These are phyloP conservation scores for Macrobrachium rosenbergii DNA, from an alignment of 1,140 invertebrate genomes.

Conservation along the genomic window DNA sequence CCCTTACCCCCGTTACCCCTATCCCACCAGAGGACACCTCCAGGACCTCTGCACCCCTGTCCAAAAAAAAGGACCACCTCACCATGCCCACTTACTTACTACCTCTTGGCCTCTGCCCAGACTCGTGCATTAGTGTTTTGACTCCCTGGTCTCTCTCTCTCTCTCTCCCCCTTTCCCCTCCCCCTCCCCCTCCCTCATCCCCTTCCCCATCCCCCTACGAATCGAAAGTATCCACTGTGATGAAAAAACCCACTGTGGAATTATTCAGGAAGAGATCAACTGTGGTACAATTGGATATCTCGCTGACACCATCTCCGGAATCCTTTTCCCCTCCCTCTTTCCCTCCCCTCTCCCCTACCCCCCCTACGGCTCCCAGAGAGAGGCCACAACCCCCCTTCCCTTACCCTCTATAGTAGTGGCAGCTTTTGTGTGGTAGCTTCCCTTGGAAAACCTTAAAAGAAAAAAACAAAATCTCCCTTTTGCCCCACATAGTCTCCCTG, in stretches of 20 bases:
- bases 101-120: too few relatives aligned
- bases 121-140: too few relatives aligned
- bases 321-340: neutral
- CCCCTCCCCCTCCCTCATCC: slow-evolving; percentile 5
- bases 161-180: neutral
- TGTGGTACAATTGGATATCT: too few relatives aligned
- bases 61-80: neutral
- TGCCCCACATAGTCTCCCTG: too few relatives aligned
- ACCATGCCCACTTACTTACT: neutral
- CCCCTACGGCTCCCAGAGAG: too few relatives aligned
- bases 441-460: neutral
- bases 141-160: neutral
- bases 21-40: neutral
- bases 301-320: neutral
- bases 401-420: neutral
- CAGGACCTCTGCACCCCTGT: neutral
- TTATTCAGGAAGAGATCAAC: too few relatives aligned
- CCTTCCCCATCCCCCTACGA: neutral
- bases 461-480: too few relatives aligned
- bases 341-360: neutral
- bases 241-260: too few relatives aligned
- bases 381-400: too few relatives aligned
- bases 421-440: neutral
- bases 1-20: neutral
- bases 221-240: too few relatives aligned